Base-by-base conservation (phyloP, 2,888 invertebrate genomes). In the Trachelus iudaicus region DNA sequence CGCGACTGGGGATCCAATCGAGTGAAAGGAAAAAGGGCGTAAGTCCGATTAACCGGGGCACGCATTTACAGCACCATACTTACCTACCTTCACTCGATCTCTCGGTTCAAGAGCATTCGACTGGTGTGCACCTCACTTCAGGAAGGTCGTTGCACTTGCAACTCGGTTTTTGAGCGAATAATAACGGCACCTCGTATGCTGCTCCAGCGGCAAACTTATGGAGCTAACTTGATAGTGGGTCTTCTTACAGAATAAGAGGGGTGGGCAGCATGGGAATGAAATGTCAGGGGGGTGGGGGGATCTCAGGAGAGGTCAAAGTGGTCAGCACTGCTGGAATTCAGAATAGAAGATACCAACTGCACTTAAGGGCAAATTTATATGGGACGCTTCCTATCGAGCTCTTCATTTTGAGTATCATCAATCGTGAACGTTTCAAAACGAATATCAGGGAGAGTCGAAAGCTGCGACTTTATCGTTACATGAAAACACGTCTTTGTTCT, bases 1-100 rank as follows among this genome's bases (percentile, higher is more conserved):
- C 77, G 73, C 80, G 83, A 83, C 84, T 79, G 79, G 31, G 33
- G 71, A 56, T 56, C 23, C 56, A 9, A 56, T 23, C 71, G 13
- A 34, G 71, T 23, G 71, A 71, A 34, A 71, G 71, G 71, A 31
- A 34, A 31, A 71, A 71, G 71, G 71, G 71, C 71, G 13, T 3
- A 71, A 71, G 71, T 71, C 71, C 71, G 56, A 56, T 56, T 23
- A 56, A 23, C 56, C 56, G 56, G 56, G 56, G 56, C 56, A 56
- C 56, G 56, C 56, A 56, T 56, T 56, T 56, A 23, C 23, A 15
- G 56, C 23, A 56, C 23, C 56, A 23, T 56, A 23, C 23, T 23
- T 23, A 56, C 56, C 56, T 56, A 56, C 56, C 56, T 56, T 56
- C 56, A 23, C 56, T 56, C 56, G 56, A 56, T 56, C 56, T 56